These are phyloP conservation scores for Drosophila engyochracea DNA, from an alignment of 2,888 invertebrate species.

Conservation along the genomic window DNA sequence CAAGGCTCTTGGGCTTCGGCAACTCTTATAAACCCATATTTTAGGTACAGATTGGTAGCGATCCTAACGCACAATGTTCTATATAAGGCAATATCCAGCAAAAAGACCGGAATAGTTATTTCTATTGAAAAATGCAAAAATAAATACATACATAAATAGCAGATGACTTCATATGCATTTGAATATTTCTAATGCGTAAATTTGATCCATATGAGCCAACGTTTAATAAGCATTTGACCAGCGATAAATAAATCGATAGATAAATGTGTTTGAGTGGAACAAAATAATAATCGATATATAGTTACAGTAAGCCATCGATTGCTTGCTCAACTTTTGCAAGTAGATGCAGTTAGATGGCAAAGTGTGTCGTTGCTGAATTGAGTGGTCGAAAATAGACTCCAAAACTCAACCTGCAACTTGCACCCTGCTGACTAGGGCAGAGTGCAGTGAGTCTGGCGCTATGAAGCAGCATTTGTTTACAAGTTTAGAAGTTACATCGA, in stretches of 20 bases:
- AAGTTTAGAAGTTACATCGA: neutral
- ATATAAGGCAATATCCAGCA: neutral
- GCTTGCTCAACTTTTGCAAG: neutral
- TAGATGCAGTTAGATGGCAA: constrained; percentile 1
- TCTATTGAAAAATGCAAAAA: neutral
- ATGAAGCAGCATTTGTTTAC: constrained; percentile 2
- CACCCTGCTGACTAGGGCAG: neutral
- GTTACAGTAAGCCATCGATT: neutral
- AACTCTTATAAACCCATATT: neutral
- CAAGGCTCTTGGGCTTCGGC: neutral
- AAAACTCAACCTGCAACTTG: neutral
- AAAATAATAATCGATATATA: neutral
- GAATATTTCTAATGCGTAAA: neutral
- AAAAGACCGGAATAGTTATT: neutral
- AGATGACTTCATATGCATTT: neutral
- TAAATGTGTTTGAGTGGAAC: constrained; percentile 5
- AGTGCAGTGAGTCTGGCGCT: neutral
- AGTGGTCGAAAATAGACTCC: neutral
- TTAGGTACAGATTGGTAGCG: neutral
- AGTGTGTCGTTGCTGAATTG: neutral
- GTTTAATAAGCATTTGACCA: neutral
- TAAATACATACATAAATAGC: neutral
- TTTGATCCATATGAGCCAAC: neutral
- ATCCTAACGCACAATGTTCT: neutral
- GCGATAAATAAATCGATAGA: neutral